Evolutionary conservation across 2,888 invertebrate species (phyloP).

Genomic region (Stenchaetothrips biformis): DNA sequence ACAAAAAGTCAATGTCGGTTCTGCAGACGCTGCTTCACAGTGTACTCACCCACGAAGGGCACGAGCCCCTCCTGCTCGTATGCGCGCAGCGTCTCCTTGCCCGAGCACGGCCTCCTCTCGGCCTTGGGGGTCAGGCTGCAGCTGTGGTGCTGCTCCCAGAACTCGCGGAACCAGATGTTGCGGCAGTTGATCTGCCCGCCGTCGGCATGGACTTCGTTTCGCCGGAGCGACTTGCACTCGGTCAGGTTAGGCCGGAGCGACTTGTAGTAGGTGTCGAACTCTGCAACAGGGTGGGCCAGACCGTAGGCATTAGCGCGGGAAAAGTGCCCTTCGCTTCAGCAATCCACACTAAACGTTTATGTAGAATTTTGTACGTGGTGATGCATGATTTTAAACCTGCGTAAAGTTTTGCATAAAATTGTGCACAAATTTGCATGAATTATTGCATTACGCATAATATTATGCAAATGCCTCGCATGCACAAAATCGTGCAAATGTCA

Average conservation of each 20-base stretch:
- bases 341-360: too few relatives aligned
- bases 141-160: conserved; percentile 56
- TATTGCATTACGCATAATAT: too few relatives aligned
- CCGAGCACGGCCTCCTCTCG: conserved; percentile 45
- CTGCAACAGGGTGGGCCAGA: conserved; percentile 64
- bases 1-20: too few relatives aligned
- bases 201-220: not conserved
- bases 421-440: too few relatives aligned
- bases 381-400: too few relatives aligned
- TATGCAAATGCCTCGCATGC: too few relatives aligned
- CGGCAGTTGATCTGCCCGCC: conserved; percentile 51
- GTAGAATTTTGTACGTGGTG: too few relatives aligned
- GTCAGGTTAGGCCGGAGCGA: conserved; percentile 51
- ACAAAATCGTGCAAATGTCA: too few relatives aligned
- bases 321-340: too few relatives aligned
- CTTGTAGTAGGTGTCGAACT: conserved; percentile 65
- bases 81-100: conserved; percentile 48
- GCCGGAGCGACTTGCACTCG: not conserved
- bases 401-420: too few relatives aligned
- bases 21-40: too few relatives aligned
- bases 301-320: too few relatives aligned
- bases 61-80: conserved; percentile 58
- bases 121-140: not conserved
- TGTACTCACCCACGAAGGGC: conserved; percentile 59
- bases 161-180: conserved; percentile 72